Evolutionary conservation across 2,113 vertebrate species (phyloP).

Genomic region (Typhlomys cinereus): DNA sequence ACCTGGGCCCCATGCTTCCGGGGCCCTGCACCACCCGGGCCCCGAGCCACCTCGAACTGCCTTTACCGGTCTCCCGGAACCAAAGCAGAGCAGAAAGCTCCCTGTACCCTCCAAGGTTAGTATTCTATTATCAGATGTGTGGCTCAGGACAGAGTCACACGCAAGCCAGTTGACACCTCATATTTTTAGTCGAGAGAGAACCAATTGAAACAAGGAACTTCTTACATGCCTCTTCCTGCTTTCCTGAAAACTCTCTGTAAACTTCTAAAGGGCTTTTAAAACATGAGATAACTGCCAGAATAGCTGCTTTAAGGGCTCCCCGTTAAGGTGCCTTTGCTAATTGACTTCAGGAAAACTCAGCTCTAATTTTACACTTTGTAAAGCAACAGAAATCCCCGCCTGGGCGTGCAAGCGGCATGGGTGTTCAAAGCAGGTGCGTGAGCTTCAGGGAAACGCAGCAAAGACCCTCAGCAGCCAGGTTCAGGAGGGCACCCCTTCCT

Average conservation of each 20-base stretch:
- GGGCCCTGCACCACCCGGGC: too few relatives aligned
- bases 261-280: slow-evolving; percentile 73
- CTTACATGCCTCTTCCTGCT: slow-evolving; percentile 41
- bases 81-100: slow-evolving; percentile 26
- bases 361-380: slow-evolving; percentile 75
- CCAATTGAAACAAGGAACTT: slow-evolving; percentile 56
- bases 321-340: slow-evolving; percentile 66
- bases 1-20: too few relatives aligned
- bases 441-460: not conserved
- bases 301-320: slow-evolving; percentile 61
- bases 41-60: not conserved
- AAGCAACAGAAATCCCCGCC: slow-evolving; percentile 72
- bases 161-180: slow-evolving; percentile 53
- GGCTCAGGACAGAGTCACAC: slow-evolving; percentile 15
- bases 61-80: not conserved
- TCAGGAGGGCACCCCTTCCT: not conserved
- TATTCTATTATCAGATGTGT: slow-evolving; percentile 22
- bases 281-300: slow-evolving; percentile 59
- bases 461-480: not conserved
- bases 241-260: slow-evolving; percentile 70
- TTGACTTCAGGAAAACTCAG: slow-evolving; percentile 63
- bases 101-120: not conserved
- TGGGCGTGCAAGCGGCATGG: slow-evolving; percentile 61
- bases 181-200: slow-evolving; percentile 59
- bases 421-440: slow-evolving; percentile 68